Base-by-base conservation (phyloP, 2,797 vertebrate species). In the Fistularia tabacaria region DNA sequence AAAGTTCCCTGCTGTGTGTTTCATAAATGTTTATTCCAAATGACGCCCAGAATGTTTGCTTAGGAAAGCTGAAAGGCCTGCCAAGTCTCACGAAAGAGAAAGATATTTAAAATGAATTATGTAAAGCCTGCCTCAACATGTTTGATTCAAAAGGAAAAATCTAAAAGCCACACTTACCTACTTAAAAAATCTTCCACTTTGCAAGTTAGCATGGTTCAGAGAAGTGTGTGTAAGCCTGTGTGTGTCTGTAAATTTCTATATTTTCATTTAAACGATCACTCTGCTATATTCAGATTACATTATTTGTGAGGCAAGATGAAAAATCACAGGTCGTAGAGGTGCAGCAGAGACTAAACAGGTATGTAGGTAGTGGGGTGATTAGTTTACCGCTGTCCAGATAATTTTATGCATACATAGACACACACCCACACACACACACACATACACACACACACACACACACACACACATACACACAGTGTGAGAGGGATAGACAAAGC, bases 11-110 rank as follows among this genome's bases (percentile, higher is more conserved):
- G 39, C 71, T 77, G 82, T 48, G 74, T 36, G 56, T 74, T 83
- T 85, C 66, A 80, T 80, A 81, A 83, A 86, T 78, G 80, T 85
- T 83, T 81, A 76, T 81, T 56, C 74, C 76, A 73, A 70, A 78
- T 53, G 51, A 80, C 69, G 74, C 62, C 55, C 64, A 37, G 62
- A 73, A 57, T 38, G 64, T 81, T 87, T 84, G 51, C 76, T 70
- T 63, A 71, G 60, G 62, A 74, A 62, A 43, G 54, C 56, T 71
- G 52, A 12, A 53, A 64, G 62, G 14, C 12, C 51, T 81, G 80
- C 74, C 71, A 83, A 63, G 53, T 65, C 49, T 54, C 59, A 81
- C 78, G 77, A 85, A 81, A 80, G 67, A 71, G 51, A 63, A 64
- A 54, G 50, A 64, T 68, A 66, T 65, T 36, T 57, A 61, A 71